Percentiles rank a stretch among this genome's conserved stretches.
Evolutionary conservation across 2,113 vertebrate species (phyloP).

Genomic region (Oreotrochilus melanogaster): DNA sequence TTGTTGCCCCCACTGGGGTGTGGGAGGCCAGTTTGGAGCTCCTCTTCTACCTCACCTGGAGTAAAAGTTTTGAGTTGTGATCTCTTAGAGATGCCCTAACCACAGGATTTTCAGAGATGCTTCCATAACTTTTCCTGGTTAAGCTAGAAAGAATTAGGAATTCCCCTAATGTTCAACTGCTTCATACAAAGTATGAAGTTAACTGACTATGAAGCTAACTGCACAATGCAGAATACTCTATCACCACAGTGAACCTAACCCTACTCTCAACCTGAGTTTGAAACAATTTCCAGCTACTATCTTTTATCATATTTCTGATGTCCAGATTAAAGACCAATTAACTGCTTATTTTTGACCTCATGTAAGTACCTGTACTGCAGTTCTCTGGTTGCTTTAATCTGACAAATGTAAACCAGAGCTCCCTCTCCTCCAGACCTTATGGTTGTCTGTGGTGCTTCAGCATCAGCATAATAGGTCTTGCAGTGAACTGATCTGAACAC

Average conservation of each 20-base stretch:
- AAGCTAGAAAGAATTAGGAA: slow-evolving; percentile 10
- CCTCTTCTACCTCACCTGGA: background rate
- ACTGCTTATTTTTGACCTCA: background rate
- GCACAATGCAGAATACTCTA: background rate
- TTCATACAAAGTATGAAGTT: background rate
- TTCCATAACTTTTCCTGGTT: background rate
- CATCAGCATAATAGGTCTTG: background rate
- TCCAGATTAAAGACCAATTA: slow-evolving; percentile 31
- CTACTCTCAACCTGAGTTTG: background rate
- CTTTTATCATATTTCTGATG: slow-evolving; percentile 24
- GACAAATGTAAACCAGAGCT: background rate
- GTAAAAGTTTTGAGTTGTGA: background rate
- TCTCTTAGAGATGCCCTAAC: background rate
- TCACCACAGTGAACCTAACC: background rate
- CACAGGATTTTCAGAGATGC: background rate
- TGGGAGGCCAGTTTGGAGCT: background rate
- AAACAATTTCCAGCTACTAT: background rate
- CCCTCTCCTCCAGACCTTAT: background rate
- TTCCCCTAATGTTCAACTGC: background rate
- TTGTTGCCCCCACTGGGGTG: background rate
- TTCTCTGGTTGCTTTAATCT: background rate
- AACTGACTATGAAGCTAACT: too few relatives aligned
- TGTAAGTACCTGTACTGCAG: background rate
- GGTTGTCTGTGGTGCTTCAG: background rate
- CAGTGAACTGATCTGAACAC: background rate